A percentile compares a stretch with the other conserved stretches of the same genome.
phyloP scores from a whole-genome alignment of 92 coral and sea anemone species.

The Phenganax subtilis region DNA sequence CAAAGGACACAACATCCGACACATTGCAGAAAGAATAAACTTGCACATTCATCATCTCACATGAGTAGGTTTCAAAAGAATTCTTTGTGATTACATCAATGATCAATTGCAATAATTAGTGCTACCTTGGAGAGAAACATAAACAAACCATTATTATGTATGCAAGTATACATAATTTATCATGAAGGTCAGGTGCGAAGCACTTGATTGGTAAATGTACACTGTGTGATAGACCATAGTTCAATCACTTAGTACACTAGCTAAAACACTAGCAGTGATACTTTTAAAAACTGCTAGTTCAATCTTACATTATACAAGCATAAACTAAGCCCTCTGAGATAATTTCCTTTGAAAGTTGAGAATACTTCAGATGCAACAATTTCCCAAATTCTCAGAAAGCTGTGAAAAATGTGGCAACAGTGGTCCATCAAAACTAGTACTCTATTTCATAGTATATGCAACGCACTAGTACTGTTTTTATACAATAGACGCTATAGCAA shows the following conservation, averaged over 20 bases:
- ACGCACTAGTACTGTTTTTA: not conserved
- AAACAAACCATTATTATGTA: not conserved
- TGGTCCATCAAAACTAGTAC: not conserved
- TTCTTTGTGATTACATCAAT: constrained; percentile 2
- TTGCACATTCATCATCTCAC: not conserved
- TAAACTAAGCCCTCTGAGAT: no score
- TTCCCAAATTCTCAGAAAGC: not conserved
- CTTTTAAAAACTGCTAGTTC: no score
- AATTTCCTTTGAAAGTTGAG: no score
- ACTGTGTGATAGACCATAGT: no score
- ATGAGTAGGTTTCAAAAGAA: constrained; percentile 5
- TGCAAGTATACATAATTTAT: no score
- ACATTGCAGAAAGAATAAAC: constrained; percentile 8
- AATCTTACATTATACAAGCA: no score
- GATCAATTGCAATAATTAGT: not conserved
- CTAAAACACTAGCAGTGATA: no score
- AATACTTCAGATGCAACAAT: not conserved
- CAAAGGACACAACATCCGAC: not conserved
- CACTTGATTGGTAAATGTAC: no score
- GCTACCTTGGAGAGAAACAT: constrained; percentile 4
- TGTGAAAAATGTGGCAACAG: not conserved
- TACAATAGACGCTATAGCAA: not conserved
- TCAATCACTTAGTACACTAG: no score
- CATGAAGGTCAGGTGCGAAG: no score
- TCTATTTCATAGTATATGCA: not conserved